Evolutionary conservation across 1,140 invertebrate species (phyloP), one percentile per base, ranked within the genome.

Genomic region (Drosophila trapezifrons): DNA sequence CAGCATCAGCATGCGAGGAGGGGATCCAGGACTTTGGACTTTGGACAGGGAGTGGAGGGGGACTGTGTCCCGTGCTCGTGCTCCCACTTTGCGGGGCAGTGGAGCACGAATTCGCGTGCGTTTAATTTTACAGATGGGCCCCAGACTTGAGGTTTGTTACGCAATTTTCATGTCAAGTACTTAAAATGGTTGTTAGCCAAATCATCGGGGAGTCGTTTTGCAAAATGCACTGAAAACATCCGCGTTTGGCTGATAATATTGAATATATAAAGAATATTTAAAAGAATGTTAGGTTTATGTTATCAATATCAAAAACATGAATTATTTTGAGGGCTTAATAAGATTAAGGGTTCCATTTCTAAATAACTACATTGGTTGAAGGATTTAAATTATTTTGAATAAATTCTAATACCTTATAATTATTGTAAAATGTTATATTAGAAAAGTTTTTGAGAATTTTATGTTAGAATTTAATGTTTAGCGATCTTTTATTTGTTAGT

Each of bases 151-250:
- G 65, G 65, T 71, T 83, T 72, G 72, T 79, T 69, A 32, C 38
- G 55, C 71, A 79, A 85, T 74, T 78, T 85, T 81, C 78, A 81
- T 85, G 82, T 78, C 78, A 85, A 85, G 82, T 85, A 75, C 81
- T 85, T 85, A 75, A 80, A 85, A 65, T 65, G 56, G 73, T 70
- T 58, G 55, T 76, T 62, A 60, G 49, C 38, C 45, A 73, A 84
- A 79, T 84, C 76, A 80, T 73, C 45, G 45, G 76, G 72, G 80
- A 78, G 76, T 47, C 56, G 46, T 67, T 52, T 37, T 22, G 35
- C 29, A n/a, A 20, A 32, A 17, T 63, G 42, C 27, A 32, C 27
- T 54, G 18, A 22, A n/a, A 59, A 46, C 45, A 49, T 35, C 49
- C 9, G 29, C 13, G 6, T 2, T 2, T 20, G 12, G n/a, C 5